phyloP scores from a whole-genome alignment of 2,797 vertebrate species.

The Sebastes vulpes region DNA sequence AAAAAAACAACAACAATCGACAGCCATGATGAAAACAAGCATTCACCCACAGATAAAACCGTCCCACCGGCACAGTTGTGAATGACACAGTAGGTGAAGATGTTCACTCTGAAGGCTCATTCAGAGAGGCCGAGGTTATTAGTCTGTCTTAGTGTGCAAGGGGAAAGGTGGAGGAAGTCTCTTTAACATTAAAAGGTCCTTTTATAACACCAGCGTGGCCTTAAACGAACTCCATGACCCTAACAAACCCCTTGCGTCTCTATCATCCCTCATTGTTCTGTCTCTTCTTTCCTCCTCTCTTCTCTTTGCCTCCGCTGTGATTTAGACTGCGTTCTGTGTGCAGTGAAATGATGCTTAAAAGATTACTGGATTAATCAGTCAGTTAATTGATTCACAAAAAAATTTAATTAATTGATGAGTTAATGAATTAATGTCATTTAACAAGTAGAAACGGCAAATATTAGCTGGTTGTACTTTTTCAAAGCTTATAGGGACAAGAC shows the following conservation, averaged over 20 bases:
- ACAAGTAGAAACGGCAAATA: not conserved
- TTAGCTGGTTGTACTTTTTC: not conserved
- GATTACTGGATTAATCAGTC: not conserved
- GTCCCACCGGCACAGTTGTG: constrained; percentile 5
- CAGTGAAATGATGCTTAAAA: not conserved
- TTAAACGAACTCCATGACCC: constrained; percentile 46
- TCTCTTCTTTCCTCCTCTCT: not conserved
- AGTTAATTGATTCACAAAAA: not conserved
- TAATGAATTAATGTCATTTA: not conserved
- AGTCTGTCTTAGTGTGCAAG: not conserved
- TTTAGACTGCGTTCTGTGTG: not conserved
- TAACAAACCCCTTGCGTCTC: not conserved
- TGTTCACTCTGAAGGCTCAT: not conserved
- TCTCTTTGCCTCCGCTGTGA: not conserved
- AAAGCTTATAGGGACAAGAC: not conserved
- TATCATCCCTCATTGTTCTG: constrained; percentile 19
- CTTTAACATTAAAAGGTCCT: constrained; percentile 28
- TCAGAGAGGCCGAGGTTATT: constrained; percentile 22
- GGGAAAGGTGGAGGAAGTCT: constrained; percentile 21
- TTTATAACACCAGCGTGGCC: constrained; percentile 14
- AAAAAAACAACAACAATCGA: constrained; percentile 16
- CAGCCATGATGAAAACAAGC: constrained; percentile 28
- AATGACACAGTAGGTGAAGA: constrained; percentile 8
- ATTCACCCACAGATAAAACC: constrained; percentile 20
- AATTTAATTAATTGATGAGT: not conserved